These are phyloP conservation scores for Cephus pygmeus DNA, from an alignment of 2,888 invertebrate species.

Conservation along the genomic window DNA sequence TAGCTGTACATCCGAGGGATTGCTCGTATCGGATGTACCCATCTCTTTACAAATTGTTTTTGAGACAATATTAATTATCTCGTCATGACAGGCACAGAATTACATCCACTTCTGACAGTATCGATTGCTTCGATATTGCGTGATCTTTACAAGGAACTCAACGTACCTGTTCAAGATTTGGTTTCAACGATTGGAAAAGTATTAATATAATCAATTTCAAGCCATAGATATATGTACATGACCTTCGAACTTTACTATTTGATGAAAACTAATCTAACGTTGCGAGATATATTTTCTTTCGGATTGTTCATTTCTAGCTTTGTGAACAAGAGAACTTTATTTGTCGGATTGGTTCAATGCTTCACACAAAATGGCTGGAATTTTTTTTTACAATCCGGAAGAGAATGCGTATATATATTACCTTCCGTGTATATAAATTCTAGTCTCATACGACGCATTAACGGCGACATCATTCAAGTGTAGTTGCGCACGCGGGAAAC, in stretches of 20 bases:
- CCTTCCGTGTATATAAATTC: background rate
- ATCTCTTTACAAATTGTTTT: background rate
- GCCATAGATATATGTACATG: background rate
- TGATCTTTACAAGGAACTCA: background rate
- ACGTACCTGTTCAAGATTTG: background rate
- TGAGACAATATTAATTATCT: background rate
- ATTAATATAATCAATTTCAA: background rate
- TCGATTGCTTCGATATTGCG: conserved; percentile 1
- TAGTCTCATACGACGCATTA: background rate
- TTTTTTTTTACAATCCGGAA: background rate
- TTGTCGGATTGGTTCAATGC: background rate
- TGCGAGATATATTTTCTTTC: background rate
- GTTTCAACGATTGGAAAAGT: background rate
- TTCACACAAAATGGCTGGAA: background rate
- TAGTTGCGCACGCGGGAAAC: background rate
- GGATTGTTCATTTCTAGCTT: background rate
- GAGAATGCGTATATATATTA: background rate
- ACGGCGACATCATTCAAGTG: background rate
- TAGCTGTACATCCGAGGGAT: background rate
- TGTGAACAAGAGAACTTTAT: background rate
- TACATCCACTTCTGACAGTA: background rate
- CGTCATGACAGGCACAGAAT: background rate
- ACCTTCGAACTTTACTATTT: background rate
- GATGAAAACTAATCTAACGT: background rate
- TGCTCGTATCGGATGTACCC: background rate